A percentile compares a stretch with the other conserved stretches of the same genome.
phyloP scores from a whole-genome alignment of 2,888 invertebrate species.

The Aradus depressus region DNA sequence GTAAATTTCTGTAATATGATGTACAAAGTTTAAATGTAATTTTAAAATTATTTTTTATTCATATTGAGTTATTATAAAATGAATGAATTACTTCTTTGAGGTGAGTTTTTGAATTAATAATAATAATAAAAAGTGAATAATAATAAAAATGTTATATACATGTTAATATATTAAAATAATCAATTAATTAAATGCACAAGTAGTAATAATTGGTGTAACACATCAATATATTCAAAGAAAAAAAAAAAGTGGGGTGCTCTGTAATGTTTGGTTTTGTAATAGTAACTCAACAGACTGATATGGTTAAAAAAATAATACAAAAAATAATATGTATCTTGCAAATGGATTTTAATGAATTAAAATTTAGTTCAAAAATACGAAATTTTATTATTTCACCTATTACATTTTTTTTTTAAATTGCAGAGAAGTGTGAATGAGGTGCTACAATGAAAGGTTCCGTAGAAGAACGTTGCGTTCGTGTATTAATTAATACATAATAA shows the following conservation, averaged over 20 bases:
- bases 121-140: neutral
- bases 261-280: constrained; percentile 3
- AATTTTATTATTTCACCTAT: neutral
- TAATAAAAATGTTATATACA: neutral
- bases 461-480: no score
- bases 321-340: constrained; percentile 3
- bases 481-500: no score
- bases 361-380: neutral
- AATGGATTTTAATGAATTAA: constrained; percentile 11
- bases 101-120: neutral
- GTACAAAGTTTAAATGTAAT: no score
- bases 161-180: neutral
- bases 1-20: no score
- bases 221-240: neutral
- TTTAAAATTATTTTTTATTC: no score
- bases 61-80: no score
- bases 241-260: neutral
- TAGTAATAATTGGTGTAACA: constrained; percentile 4
- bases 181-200: neutral
- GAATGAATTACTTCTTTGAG: neutral
- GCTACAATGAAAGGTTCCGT: no score
- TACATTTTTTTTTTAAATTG: neutral
- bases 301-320: neutral
- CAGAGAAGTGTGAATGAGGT: no score
- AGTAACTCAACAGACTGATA: constrained; percentile 5